These are phyloP conservation scores for Rhinoraja longicauda DNA, from an alignment of 2,797 vertebrate genomes.

Conservation along the genomic window DNA sequence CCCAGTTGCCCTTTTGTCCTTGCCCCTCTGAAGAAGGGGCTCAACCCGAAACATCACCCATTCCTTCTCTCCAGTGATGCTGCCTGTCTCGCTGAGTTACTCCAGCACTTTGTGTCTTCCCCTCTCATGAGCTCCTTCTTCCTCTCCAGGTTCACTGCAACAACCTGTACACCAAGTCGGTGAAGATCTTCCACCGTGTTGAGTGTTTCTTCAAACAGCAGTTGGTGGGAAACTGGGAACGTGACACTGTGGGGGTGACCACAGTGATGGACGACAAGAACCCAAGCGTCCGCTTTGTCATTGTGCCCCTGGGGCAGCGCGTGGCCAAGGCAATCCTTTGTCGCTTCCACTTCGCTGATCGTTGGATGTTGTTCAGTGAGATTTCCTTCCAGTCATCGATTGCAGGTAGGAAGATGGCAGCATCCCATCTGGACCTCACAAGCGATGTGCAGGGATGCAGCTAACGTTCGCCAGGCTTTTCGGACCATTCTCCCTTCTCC, in stretches of 20 bases:
- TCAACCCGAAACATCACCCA: too few relatives aligned
- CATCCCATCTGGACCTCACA: too few relatives aligned
- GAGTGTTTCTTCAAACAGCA: slow-evolving; percentile 73
- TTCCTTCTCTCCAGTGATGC: too few relatives aligned
- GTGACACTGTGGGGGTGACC: slow-evolving; percentile 60
- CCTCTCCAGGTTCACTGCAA: slow-evolving; percentile 77
- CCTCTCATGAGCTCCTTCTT: neutral
- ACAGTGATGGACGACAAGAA: slow-evolving; percentile 81
- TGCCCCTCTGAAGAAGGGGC: too few relatives aligned
- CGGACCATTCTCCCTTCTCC: too few relatives aligned
- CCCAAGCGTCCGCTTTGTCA: slow-evolving; percentile 80
- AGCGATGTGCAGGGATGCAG: too few relatives aligned
- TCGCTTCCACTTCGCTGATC: slow-evolving; percentile 74
- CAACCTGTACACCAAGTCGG: slow-evolving; percentile 80
- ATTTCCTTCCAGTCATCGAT: slow-evolving; percentile 74
- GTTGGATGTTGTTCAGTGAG: slow-evolving; percentile 91
- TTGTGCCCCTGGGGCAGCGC: slow-evolving; percentile 67
- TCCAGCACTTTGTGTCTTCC: too few relatives aligned
- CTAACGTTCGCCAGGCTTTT: too few relatives aligned
- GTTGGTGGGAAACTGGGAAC: slow-evolving; percentile 66
- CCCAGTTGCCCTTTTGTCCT: too few relatives aligned
- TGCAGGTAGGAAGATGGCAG: slow-evolving; percentile 51
- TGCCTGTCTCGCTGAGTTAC: too few relatives aligned
- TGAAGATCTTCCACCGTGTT: slow-evolving; percentile 81
- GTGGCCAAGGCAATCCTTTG: slow-evolving; percentile 70